Evolutionary conservation across 2,797 vertebrate genomes (phyloP).

Genomic region (Sebastes flavidus): DNA sequence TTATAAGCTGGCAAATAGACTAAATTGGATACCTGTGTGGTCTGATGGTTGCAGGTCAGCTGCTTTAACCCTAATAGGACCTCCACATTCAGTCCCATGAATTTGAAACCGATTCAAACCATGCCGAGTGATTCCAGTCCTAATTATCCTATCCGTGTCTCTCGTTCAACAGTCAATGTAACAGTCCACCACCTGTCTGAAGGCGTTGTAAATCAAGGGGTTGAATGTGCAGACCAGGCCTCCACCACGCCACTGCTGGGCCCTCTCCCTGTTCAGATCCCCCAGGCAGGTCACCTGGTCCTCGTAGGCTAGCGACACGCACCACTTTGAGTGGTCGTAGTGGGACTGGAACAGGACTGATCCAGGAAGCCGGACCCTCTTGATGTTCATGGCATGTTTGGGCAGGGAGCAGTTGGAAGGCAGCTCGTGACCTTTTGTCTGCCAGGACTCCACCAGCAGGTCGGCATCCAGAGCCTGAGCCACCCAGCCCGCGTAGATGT

Average conservation of each 20-base stretch:
- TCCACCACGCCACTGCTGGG: slow-evolving; percentile 87
- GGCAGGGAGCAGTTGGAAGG: slow-evolving; percentile 91
- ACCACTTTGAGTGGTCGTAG: slow-evolving; percentile 94
- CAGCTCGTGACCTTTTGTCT: slow-evolving; percentile 76
- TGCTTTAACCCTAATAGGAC: not conserved
- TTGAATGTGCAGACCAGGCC: slow-evolving; percentile 89
- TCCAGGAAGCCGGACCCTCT: slow-evolving; percentile 72
- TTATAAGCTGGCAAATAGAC: no score
- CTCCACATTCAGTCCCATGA: not conserved
- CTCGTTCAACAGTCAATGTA: slow-evolving; percentile 80
- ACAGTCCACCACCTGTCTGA: slow-evolving; percentile 79
- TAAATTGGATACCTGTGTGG: not conserved
- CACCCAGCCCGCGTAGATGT: slow-evolving; percentile 92
- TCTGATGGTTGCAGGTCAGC: no score
- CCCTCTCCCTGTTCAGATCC: slow-evolving; percentile 88
- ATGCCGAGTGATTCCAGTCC: not conserved
- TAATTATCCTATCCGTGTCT: not conserved
- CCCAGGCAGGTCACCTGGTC: slow-evolving; percentile 89
- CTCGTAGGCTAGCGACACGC: slow-evolving; percentile 79
- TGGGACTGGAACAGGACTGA: slow-evolving; percentile 80
- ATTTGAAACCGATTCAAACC: not conserved
- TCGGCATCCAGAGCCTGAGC: slow-evolving; percentile 86
- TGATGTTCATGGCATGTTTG: slow-evolving; percentile 88
- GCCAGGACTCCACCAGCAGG: slow-evolving; percentile 91
- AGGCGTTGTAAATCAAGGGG: slow-evolving; percentile 84